A percentile compares a stretch with the other conserved stretches of the same genome.
These are phyloP conservation scores for Hystrix brachyura DNA, from an alignment of 2,113 vertebrate genomes.

Conservation along the genomic window DNA sequence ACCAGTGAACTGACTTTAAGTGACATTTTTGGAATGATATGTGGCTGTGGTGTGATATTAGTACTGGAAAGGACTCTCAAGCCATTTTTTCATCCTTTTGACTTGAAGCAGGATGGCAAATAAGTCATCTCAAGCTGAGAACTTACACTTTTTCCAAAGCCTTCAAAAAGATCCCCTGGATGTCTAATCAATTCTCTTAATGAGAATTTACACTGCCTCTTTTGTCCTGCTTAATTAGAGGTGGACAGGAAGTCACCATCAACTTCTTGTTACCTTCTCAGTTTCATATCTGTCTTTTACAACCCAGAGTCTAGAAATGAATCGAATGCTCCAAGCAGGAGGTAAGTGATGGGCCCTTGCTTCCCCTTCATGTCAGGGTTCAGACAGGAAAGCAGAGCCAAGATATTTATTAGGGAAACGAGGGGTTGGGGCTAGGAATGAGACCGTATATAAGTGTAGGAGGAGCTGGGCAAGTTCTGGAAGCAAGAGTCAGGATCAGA, in stretches of 20 bases:
- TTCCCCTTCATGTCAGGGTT: not conserved
- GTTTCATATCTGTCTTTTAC: not conserved
- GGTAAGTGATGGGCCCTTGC: not conserved
- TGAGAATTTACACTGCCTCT: not conserved
- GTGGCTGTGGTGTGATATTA: not conserved
- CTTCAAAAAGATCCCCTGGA: not conserved
- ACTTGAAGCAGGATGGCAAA: not conserved
- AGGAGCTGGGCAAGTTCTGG: not conserved
- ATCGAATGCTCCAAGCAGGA: not conserved
- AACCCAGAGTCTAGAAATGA: not conserved
- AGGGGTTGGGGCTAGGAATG: not conserved
- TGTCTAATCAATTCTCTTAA: not conserved
- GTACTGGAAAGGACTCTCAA: not conserved
- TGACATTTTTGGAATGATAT: conserved; percentile 44
- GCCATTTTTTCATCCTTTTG: not conserved
- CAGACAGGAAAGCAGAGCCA: not conserved
- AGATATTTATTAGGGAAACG: not conserved
- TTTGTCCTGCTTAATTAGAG: not conserved
- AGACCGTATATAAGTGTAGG: not conserved
- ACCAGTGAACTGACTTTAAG: not conserved
- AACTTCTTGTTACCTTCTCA: not conserved
- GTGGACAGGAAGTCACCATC: not conserved
- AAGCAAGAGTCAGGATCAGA: not conserved
- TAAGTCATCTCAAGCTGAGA: conserved; percentile 27
- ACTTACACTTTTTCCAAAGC: conserved; percentile 12